phyloP scores from a whole-genome alignment of 2,888 invertebrate genomes.

The Phyllotreta striolata region DNA sequence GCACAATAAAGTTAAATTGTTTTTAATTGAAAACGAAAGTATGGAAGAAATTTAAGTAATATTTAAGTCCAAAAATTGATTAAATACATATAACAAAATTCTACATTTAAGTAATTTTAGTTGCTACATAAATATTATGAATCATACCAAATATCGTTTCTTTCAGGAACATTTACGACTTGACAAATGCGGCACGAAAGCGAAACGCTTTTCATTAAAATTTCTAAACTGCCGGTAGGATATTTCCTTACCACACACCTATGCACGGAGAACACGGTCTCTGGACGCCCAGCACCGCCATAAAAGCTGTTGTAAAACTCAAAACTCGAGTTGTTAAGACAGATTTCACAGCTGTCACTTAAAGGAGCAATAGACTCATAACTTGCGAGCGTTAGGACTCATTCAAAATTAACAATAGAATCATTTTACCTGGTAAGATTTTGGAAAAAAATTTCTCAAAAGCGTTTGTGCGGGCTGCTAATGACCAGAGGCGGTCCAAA shows the following conservation, averaged over 20 bases:
- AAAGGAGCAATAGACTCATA: constrained; percentile 16
- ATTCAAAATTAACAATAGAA: constrained; percentile 18
- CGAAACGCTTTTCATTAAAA: constrained; percentile 5
- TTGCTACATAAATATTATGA: too few relatives aligned
- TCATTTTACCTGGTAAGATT: constrained; percentile 12
- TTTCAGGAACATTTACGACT: not conserved
- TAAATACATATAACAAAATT: too few relatives aligned
- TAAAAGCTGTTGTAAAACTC: constrained; percentile 11
- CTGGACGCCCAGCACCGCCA: constrained; percentile 1
- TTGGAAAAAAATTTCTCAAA: constrained; percentile 5
- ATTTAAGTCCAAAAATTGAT: too few relatives aligned
- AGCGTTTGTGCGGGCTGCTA: not conserved
- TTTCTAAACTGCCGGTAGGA: constrained; percentile 2
- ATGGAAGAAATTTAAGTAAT: too few relatives aligned
- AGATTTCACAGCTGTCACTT: constrained; percentile 14
- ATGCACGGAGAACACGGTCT: constrained; percentile 2
- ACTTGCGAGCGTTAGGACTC: not conserved
- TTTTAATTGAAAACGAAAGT: too few relatives aligned
- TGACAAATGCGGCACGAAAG: constrained; percentile 1
- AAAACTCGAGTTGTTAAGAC: constrained; percentile 7
- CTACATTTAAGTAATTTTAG: too few relatives aligned
- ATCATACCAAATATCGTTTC: too few relatives aligned
- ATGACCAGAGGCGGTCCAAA: too few relatives aligned
- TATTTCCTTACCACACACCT: constrained; percentile 15
- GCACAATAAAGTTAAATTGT: too few relatives aligned